Conservation (phyloP, 2,113 vertebrate genomes). For the Mesembrinibis cayennensis region DNA sequence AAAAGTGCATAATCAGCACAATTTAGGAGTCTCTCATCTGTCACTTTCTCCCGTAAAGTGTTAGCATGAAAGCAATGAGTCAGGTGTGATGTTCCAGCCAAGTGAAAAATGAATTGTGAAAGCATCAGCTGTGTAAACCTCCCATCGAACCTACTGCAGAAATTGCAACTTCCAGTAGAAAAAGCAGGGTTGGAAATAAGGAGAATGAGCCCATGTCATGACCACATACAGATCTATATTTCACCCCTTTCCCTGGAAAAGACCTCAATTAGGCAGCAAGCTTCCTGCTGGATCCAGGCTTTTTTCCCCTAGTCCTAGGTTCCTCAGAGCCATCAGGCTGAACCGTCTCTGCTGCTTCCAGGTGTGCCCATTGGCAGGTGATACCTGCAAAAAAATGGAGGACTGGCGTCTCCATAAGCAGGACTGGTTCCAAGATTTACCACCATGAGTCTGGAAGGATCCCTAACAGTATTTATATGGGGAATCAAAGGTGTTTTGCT, state of each 20-base stretch:
- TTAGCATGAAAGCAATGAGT: neutral
- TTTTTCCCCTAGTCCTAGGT: constrained; percentile 65
- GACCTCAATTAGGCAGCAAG: neutral
- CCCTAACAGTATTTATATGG: neutral
- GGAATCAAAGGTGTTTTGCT: neutral
- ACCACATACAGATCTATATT: neutral
- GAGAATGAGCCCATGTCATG: neutral
- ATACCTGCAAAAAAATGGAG: constrained; percentile 4
- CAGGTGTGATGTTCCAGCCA: neutral
- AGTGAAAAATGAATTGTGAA: neutral
- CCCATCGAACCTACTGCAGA: rapidly evolving
- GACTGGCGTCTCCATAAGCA: neutral
- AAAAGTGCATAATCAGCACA: neutral
- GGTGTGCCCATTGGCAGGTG: neutral
- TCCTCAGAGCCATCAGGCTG: constrained; percentile 65
- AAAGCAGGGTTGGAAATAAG: neutral
- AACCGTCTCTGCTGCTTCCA: constrained; percentile 71
- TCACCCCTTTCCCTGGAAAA: neutral
- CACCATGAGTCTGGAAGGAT: neutral
- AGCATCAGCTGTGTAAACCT: neutral
- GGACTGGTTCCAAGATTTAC: neutral
- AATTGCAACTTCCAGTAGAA: neutral
- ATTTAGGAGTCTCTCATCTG: neutral
- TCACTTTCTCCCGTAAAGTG: neutral
- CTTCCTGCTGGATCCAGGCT: constrained; percentile 56